phyloP scores from a whole-genome alignment of 2,113 vertebrate genomes.

The Amphiprion percula region DNA sequence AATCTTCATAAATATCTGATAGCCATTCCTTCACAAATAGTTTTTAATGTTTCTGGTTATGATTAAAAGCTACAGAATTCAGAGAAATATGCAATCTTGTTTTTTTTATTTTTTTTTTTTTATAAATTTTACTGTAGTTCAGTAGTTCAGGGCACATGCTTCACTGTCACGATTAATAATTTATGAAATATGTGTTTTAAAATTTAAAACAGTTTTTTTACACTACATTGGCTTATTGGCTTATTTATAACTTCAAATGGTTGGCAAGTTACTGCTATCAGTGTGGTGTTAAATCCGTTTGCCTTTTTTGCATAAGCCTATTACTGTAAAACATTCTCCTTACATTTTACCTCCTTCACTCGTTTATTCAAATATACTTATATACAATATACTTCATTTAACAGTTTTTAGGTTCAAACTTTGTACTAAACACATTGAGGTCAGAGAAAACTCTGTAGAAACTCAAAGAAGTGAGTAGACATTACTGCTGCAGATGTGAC shows the following conservation, averaged over 20 bases:
- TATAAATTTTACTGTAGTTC: neutral
- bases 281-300: neutral
- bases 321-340: constrained; percentile 7
- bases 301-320: constrained; percentile 14
- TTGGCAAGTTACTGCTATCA: constrained; percentile 28
- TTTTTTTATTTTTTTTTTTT: neutral
- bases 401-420: neutral
- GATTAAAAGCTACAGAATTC: neutral
- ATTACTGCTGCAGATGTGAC: no score
- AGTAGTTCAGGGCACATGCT: constrained; percentile 21
- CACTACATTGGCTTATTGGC: constrained; percentile 33
- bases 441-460: neutral
- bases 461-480: no score
- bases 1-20: neutral
- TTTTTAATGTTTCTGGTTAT: neutral
- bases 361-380: neutral
- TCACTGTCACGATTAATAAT: constrained; percentile 36
- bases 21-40: neutral
- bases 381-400: neutral
- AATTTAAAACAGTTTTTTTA: constrained; percentile 30
- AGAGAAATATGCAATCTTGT: neutral
- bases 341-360: neutral
- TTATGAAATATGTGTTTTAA: constrained; percentile 21
- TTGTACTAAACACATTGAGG: neutral
- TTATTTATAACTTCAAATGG: constrained; percentile 10